Conservation (phyloP, 2,797 vertebrate species). For the Huso huso region DNA sequence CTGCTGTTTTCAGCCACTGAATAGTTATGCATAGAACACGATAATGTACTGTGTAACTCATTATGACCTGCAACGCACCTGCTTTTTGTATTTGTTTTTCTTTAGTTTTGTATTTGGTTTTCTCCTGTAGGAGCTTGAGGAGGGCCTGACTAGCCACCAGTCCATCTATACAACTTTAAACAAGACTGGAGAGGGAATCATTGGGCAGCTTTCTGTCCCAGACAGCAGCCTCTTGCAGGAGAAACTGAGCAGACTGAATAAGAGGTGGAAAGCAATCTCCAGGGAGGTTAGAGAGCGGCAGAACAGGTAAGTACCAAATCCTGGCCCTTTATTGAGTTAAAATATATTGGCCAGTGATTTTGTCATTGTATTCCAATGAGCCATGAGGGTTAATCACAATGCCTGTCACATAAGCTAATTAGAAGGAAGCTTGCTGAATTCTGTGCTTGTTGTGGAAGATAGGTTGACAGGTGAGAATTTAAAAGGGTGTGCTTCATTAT, state of each 20-base stretch:
- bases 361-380: background rate
- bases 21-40: too few species aligned
- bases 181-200: slow-evolving; percentile 72
- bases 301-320: slow-evolving; percentile 61
- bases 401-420: too few species aligned
- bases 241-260: slow-evolving; percentile 67
- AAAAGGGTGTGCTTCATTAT: too few species aligned
- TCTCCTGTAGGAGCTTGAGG: slow-evolving; percentile 74
- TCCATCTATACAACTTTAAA: slow-evolving; percentile 56
- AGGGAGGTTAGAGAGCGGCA: slow-evolving; percentile 63
- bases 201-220: slow-evolving; percentile 68
- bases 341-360: background rate
- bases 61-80: too few species aligned
- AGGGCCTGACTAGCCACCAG: slow-evolving; percentile 72
- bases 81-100: background rate
- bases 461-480: too few species aligned
- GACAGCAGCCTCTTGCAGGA: slow-evolving; percentile 77
- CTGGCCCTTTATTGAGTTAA: background rate
- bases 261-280: slow-evolving; percentile 65
- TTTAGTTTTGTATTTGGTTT: background rate
- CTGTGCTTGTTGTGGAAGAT: too few species aligned
- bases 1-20: too few species aligned
- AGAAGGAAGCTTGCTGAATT: too few species aligned
- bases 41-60: too few species aligned
- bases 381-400: too few species aligned